Evolutionary conservation across 2,888 invertebrate genomes (phyloP).

Genomic region (Rotaria macrura): DNA sequence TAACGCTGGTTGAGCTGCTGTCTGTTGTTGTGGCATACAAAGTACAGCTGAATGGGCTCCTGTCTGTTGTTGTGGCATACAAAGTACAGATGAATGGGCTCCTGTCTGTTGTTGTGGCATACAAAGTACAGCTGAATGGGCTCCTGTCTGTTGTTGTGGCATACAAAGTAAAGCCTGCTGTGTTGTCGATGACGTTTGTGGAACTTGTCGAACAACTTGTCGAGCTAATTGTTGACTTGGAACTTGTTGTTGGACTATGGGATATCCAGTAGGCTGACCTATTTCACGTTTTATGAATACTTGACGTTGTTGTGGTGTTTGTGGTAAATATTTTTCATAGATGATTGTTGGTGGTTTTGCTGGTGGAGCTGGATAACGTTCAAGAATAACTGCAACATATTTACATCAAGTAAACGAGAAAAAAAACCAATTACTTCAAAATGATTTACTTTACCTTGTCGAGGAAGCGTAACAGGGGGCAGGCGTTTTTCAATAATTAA

Average conservation of each 20-base stretch:
- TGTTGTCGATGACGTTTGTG: background rate
- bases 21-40: background rate
- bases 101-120: background rate
- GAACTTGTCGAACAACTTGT: background rate
- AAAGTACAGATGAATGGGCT: background rate
- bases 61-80: background rate
- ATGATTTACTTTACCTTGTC: background rate
- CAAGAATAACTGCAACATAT: background rate
- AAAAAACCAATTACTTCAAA: background rate
- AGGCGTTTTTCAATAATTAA: constrained; percentile 11
- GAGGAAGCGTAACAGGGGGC: background rate
- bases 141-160: background rate
- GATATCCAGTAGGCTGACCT: background rate
- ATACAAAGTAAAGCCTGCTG: background rate
- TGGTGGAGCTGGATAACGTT: background rate
- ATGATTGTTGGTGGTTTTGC: background rate
- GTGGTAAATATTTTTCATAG: constrained; percentile 9
- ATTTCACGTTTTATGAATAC: background rate
- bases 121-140: background rate
- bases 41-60: background rate
- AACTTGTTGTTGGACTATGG: background rate
- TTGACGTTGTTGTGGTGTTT: background rate
- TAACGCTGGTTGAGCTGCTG: background rate
- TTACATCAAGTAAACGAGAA: too few species aligned
- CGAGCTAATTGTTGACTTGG: background rate